Evolutionary conservation across 2,888 invertebrate genomes (phyloP).

Genomic region (Dryocosmus kuriphilus): DNA sequence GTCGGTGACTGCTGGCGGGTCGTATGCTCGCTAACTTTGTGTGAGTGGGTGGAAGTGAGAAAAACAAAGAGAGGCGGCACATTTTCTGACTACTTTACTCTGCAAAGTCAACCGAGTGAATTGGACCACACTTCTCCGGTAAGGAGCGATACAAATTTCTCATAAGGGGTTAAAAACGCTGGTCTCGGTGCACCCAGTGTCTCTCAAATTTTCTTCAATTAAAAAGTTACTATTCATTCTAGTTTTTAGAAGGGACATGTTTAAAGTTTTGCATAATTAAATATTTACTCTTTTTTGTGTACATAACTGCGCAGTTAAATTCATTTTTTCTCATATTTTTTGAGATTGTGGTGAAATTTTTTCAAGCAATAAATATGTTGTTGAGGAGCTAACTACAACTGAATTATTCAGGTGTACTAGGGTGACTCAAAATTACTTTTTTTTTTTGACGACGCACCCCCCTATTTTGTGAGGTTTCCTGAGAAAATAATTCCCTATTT

Average conservation of each 20-base stretch:
- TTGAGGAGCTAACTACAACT: no score
- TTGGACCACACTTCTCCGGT: conserved; percentile 51
- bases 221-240: not conserved
- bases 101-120: conserved; percentile 20
- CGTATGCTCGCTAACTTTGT: conserved; percentile 52
- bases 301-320: not conserved
- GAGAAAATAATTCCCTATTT: no score
- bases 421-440: no score
- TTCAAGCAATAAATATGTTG: no score
- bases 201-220: conserved; percentile 56
- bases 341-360: not conserved
- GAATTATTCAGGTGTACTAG: no score
- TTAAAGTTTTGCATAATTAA: not conserved
- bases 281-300: not conserved
- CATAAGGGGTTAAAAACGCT: conserved; percentile 60
- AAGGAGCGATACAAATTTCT: conserved; percentile 56
- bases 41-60: conserved; percentile 56
- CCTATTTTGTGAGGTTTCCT: no score
- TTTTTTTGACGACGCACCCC: no score
- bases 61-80: conserved; percentile 57
- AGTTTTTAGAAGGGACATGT: not conserved
- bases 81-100: conserved; percentile 45
- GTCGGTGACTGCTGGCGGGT: conserved; percentile 22
- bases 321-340: not conserved
- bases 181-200: conserved; percentile 45